Base-by-base conservation (phyloP, 2,113 vertebrate species). In the Phaethornis superciliosus region DNA sequence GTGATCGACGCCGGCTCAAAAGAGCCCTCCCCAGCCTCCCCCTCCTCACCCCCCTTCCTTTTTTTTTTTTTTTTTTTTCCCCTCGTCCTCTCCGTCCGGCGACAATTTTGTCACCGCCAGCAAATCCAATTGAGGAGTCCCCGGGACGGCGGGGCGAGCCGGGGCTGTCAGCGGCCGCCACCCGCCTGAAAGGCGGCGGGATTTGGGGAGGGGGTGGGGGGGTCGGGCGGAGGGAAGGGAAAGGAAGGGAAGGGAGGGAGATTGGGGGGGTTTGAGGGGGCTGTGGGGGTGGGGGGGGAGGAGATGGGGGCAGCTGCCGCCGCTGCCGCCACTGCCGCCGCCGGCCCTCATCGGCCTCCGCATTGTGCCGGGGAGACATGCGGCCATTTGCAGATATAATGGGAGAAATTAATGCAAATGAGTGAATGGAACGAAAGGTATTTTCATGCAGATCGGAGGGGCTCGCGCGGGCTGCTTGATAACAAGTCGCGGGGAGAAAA, bases 391-490 rank as follows among this genome's bases (percentile, higher is more conserved):
- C 98, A 98, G 98, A 98, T 98, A 99, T 99, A 99, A 99, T 99
- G 98, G 99, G 97, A 99, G 99, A 99, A 99, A 99, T 99, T 98
- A 99, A 99, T 99, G 99, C 99, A 99, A 99, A 99, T 99, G 99
- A 94, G 99, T 97, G 98, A 99, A 98, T 98, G 98, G 98, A 99
- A 98, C 98, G 98, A 98, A 99, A 98, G 98, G 99, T 98, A 99
- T 99, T 99, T 99, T 99, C 99, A 99, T 99, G 99, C 99, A 99
- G 99, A 99, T 99, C 99, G 97, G 98, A 99, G 98, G 98, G 98
- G 98, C 98, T 98, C 98, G 99, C 96, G 98, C 97, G 98, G 98
- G 98, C 98, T 97, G 99, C 99, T 99, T 99, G 99, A 99, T 99
- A 99, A 99, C 99, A 99, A 99, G 99, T 99, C 98, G 97, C 99